Percentiles rank a stretch among this genome's conserved stretches.
Conservation (phyloP, 2,888 invertebrate species). For the Seira sanloemensis region DNA sequence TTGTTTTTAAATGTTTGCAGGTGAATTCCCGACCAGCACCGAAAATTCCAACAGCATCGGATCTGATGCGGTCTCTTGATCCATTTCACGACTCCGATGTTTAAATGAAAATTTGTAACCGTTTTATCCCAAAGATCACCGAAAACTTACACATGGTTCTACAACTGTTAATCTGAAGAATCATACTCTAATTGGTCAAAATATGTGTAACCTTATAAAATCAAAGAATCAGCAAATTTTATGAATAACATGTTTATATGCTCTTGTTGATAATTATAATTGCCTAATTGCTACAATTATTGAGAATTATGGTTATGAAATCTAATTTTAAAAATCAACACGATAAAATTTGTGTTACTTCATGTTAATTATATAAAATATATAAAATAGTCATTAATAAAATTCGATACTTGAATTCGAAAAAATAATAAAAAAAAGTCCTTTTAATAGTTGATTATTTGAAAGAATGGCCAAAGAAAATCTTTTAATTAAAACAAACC, state of each 20-base stretch:
- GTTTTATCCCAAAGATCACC: no score
- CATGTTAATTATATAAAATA: conserved; percentile 36
- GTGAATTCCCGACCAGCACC: conserved; percentile 66
- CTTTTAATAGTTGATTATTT: conserved; percentile 24
- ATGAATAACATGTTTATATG: conserved; percentile 64
- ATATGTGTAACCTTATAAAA: conserved; percentile 37
- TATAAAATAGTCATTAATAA: conserved; percentile 21
- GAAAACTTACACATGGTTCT: no score
- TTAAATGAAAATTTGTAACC: conserved; percentile 56
- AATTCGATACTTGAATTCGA: conserved; percentile 23
- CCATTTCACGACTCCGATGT: conserved; percentile 72
- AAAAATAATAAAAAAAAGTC: not conserved
- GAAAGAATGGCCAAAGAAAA: conserved; percentile 33
- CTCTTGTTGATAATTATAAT: conserved; percentile 62
- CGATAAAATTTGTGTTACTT: conserved; percentile 52
- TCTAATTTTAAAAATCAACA: conserved; percentile 56
- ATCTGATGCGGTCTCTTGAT: conserved; percentile 70
- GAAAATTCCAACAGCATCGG: conserved; percentile 69
- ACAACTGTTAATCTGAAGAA: conserved; percentile 36
- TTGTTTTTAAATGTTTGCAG: not conserved
- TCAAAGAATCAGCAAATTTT: conserved; percentile 50
- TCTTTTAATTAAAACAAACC: conserved; percentile 28
- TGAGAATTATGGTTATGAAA: conserved; percentile 46
- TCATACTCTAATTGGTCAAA: conserved; percentile 46
- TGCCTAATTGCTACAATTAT: conserved; percentile 57